These are phyloP conservation scores for Montipora efflorescens DNA, from an alignment of 64 coral and sea anemone species.

Conservation along the genomic window DNA sequence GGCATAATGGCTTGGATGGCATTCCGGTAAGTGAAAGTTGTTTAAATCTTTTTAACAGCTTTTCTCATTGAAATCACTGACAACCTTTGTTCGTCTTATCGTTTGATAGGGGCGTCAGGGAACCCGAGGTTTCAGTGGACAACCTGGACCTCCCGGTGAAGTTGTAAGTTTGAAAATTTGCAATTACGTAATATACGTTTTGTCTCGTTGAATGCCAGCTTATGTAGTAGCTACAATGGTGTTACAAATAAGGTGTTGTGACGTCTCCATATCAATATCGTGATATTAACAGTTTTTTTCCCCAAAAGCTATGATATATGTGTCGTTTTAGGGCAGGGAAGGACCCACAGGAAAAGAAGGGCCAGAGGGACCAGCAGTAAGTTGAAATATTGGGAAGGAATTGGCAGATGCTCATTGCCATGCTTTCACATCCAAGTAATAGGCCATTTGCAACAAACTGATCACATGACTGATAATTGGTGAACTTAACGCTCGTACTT, in stretches of 20 bases:
- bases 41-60: too few relatives aligned
- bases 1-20: background rate
- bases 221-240: background rate
- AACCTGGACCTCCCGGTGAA: background rate
- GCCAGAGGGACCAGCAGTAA: conserved; percentile 25
- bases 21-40: background rate
- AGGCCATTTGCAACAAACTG: background rate
- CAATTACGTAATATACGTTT: background rate
- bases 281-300: too few relatives aligned
- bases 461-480: too few relatives aligned
- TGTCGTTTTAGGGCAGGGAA: background rate
- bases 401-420: too few relatives aligned
- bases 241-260: too few relatives aligned
- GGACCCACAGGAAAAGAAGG: conserved; percentile 12
- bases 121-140: background rate
- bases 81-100: background rate
- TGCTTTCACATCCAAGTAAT: background rate
- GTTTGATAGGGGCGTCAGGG: background rate
- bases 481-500: too few relatives aligned
- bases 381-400: background rate
- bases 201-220: background rate
- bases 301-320: too few relatives aligned
- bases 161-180: background rate
- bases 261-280: too few relatives aligned
- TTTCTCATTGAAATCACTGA: too few relatives aligned